A percentile compares a stretch with the other conserved stretches of the same genome.
Conservation (phyloP, 2,888 invertebrate genomes). For the Mellilla xanthometata region DNA sequence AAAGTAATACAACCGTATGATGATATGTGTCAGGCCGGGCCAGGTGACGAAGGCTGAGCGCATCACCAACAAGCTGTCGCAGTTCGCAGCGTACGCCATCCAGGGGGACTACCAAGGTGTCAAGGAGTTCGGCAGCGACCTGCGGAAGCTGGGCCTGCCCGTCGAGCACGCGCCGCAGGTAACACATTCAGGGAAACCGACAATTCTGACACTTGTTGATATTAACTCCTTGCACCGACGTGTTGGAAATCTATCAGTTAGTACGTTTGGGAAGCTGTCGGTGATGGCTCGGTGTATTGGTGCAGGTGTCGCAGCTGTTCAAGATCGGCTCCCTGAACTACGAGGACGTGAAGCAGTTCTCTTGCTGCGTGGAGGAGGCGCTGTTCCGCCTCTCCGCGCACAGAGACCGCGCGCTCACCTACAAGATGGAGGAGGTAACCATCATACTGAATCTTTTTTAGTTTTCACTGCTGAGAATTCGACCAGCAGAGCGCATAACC, state of each 20-base stretch:
- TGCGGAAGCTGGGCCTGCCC: slow-evolving; percentile 96
- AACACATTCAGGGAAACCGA: no score
- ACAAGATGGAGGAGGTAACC: slow-evolving; percentile 95
- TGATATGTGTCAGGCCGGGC: slow-evolving; percentile 85
- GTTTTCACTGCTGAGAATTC: no score
- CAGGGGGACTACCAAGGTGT: slow-evolving; percentile 97
- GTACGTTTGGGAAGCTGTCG: no score
- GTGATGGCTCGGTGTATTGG: no score
- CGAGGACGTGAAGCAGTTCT: slow-evolving; percentile 96
- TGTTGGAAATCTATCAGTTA: no score
- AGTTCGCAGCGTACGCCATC: slow-evolving; percentile 96
- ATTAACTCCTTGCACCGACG: no score
- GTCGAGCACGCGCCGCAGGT: slow-evolving; percentile 98
- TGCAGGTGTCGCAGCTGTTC: slow-evolving; percentile 94
- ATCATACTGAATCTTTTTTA: no score
- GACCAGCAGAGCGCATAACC: no score
- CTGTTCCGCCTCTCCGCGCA: slow-evolving; percentile 93
- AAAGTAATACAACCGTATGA: not conserved
- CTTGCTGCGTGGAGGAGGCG: slow-evolving; percentile 95
- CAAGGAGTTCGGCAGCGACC: slow-evolving; percentile 95
- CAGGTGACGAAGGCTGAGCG: slow-evolving; percentile 97
- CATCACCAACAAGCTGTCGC: slow-evolving; percentile 94
- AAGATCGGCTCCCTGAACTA: slow-evolving; percentile 96
- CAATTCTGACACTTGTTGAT: no score
- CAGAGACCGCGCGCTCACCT: slow-evolving; percentile 93